These are phyloP conservation scores for Drosophila santomea DNA, from an alignment of 1,140 invertebrate genomes.

Conservation along the genomic window DNA sequence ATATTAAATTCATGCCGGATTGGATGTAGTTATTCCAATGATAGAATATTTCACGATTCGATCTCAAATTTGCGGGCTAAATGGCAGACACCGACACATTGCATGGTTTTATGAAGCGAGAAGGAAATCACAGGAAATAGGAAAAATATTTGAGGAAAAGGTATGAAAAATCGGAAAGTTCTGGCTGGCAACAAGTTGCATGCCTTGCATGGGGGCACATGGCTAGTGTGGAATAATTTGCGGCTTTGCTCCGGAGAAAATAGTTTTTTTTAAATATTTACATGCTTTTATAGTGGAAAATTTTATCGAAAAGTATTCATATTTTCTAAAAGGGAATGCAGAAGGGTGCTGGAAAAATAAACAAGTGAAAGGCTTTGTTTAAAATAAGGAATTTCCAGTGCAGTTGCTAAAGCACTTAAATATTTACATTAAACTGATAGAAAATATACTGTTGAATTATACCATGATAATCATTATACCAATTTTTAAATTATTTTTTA, in stretches of 20 bases:
- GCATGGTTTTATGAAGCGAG: slow-evolving; percentile 11
- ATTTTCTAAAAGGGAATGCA: not conserved
- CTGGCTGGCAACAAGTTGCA: slow-evolving; percentile 33
- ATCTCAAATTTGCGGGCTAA: slow-evolving; percentile 19
- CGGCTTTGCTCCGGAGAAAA: not conserved
- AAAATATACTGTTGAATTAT: too few species aligned
- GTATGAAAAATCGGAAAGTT: slow-evolving; percentile 18
- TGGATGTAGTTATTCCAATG: slow-evolving; percentile 11
- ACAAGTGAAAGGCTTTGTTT: not conserved
- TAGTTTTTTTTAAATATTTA: slow-evolving; percentile 57
- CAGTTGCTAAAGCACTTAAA: not conserved
- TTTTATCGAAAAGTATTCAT: slow-evolving; percentile 11
- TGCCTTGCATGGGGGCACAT: slow-evolving; percentile 36
- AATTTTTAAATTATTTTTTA: too few species aligned
- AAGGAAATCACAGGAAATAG: slow-evolving; percentile 14
- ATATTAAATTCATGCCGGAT: slow-evolving; percentile 51
- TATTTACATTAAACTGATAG: not conserved
- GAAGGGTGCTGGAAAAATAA: not conserved
- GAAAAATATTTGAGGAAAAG: slow-evolving; percentile 8
- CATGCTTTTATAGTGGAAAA: slow-evolving; percentile 22
- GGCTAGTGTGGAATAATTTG: slow-evolving; percentile 28
- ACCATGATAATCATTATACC: too few species aligned
- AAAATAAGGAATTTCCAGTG: not conserved
- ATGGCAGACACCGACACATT: slow-evolving; percentile 43
- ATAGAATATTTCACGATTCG: slow-evolving; percentile 51